These are phyloP conservation scores for Capitella teleta DNA, from an alignment of 1,140 invertebrate species.

Conservation along the genomic window DNA sequence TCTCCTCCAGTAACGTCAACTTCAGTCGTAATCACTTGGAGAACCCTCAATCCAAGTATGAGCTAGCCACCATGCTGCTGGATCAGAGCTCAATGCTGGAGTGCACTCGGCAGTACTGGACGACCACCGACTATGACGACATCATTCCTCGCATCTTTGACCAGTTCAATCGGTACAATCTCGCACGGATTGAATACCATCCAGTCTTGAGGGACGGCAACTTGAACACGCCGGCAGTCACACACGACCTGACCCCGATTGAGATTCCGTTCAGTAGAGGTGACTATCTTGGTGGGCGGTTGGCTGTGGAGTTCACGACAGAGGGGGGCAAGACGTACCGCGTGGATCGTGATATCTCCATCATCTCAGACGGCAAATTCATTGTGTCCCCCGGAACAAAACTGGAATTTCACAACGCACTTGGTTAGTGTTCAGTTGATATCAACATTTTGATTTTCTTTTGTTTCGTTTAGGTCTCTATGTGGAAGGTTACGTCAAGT, in stretches of 20 bases:
- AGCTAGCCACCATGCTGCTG: conserved; percentile 86
- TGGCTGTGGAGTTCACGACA: conserved; percentile 14
- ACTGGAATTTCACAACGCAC: conserved; percentile 66
- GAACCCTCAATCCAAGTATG: conserved; percentile 79
- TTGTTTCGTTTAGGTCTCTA: neutral
- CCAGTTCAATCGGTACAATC: conserved; percentile 32
- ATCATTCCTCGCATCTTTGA: conserved; percentile 35
- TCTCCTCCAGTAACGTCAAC: conserved; percentile 73
- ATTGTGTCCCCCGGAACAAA: conserved; percentile 60
- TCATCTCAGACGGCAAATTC: conserved; percentile 21
- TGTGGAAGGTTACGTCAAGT: neutral
- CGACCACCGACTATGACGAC: conserved; percentile 40
- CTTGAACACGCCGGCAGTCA: conserved; percentile 22
- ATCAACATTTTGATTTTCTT: too few species aligned
- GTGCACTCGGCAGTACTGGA: conserved; percentile 88
- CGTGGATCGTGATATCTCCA: conserved; percentile 35
- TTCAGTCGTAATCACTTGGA: conserved; percentile 84
- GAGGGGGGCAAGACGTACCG: conserved; percentile 18
- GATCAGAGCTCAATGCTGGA: conserved; percentile 90
- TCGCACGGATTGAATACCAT: conserved; percentile 35
- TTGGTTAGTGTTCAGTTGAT: conserved; percentile 87
- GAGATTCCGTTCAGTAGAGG: conserved; percentile 7
- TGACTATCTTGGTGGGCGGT: conserved; percentile 1
- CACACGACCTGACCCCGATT: conserved; percentile 6
- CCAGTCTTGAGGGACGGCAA: conserved; percentile 25